Conservation (phyloP, 2,888 invertebrate species). For the Orthosia cruda region DNA sequence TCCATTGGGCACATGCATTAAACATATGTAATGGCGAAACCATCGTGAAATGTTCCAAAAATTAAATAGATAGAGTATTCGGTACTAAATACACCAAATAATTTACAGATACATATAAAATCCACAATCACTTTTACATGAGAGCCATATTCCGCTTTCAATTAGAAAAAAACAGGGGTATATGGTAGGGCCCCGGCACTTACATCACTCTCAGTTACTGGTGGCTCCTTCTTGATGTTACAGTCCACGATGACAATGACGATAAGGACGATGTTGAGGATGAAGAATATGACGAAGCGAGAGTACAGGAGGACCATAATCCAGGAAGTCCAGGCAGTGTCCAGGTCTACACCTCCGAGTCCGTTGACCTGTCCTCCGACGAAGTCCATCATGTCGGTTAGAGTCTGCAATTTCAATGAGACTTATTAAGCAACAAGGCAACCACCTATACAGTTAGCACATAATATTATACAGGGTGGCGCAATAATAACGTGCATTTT, state of each 20-base stretch:
- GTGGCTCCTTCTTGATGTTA: constrained; percentile 67
- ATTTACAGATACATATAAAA: neutral
- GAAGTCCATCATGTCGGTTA: constrained; percentile 80
- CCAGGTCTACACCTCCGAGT: constrained; percentile 71
- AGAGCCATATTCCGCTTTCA: neutral
- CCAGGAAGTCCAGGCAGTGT: constrained; percentile 83
- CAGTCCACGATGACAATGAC: constrained; percentile 79
- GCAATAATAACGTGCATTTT: no score
- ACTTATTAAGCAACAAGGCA: neutral
- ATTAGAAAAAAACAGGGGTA: constrained; percentile 9
- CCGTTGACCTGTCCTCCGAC: constrained; percentile 81
- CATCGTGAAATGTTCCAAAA: neutral
- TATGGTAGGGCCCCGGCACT: constrained; percentile 41
- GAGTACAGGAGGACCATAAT: constrained; percentile 88
- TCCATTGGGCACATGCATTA: neutral
- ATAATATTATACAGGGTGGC: no score
- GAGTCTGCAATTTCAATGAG: constrained; percentile 74
- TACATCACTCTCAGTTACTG: constrained; percentile 67
- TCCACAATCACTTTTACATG: neutral
- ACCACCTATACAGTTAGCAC: no score
- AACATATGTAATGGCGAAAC: neutral
- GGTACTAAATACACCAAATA: no score
- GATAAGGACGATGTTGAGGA: constrained; percentile 86
- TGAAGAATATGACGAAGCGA: constrained; percentile 86
- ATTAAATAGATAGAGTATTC: no score